A percentile compares a stretch with the other conserved stretches of the same genome.
These are phyloP conservation scores for Acronicta psi DNA, from an alignment of 2,888 invertebrate species.

Conservation along the genomic window DNA sequence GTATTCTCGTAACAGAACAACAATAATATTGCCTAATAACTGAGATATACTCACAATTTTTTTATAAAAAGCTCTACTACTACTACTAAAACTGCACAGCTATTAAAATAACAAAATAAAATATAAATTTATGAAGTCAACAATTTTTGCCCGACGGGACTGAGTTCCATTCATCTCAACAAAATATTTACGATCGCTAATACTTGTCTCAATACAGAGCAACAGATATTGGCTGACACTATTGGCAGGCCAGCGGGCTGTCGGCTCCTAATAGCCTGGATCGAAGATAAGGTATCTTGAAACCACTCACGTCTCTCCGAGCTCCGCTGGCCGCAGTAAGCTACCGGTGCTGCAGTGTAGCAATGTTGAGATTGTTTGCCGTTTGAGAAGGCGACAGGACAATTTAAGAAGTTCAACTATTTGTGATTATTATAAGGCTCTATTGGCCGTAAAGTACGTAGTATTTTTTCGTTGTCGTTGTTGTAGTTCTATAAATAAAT, in stretches of 20 bases:
- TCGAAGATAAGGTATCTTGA: slow-evolving; percentile 65
- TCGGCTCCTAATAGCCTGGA: slow-evolving; percentile 63
- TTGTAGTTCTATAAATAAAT: too few species aligned
- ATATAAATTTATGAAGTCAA: too few species aligned
- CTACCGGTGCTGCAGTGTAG: slow-evolving; percentile 25
- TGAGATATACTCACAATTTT: too few species aligned
- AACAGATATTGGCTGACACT: slow-evolving; percentile 57
- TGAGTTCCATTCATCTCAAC: neutral
- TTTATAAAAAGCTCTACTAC: too few species aligned
- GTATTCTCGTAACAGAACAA: too few species aligned
- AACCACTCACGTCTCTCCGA: slow-evolving; percentile 55
- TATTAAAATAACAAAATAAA: too few species aligned
- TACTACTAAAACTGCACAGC: too few species aligned
- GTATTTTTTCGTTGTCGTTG: too few species aligned
- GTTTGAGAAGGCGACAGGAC: slow-evolving; percentile 11
- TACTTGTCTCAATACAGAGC: slow-evolving; percentile 26
- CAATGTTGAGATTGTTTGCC: slow-evolving; percentile 32
- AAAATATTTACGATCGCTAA: slow-evolving; percentile 13
- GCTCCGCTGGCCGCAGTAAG: slow-evolving; percentile 26
- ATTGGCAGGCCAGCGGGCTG: slow-evolving; percentile 58
- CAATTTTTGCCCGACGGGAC: too few species aligned
- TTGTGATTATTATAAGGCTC: slow-evolving; percentile 1
- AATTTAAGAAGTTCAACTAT: slow-evolving; percentile 6
- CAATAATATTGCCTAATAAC: too few species aligned
- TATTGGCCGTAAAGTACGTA: too few species aligned